These are phyloP conservation scores for Rhyacichthys aspro DNA, from an alignment of 2,797 vertebrate species.

Conservation along the genomic window DNA sequence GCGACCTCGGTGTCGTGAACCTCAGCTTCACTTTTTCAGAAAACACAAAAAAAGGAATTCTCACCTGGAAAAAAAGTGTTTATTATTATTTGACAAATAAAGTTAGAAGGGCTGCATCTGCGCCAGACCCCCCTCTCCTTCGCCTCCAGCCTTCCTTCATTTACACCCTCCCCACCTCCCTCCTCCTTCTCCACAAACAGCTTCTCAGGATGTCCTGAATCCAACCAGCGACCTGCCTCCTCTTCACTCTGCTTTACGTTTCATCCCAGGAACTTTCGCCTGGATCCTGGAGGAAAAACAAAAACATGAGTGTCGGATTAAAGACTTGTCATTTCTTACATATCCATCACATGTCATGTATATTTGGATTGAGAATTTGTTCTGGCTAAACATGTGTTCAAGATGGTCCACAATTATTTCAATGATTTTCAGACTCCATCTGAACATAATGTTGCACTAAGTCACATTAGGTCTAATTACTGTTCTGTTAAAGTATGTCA, in stretches of 20 bases:
- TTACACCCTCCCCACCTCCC: slow-evolving; percentile 5
- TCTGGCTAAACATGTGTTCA: too few species aligned
- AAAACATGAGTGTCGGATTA: too few species aligned
- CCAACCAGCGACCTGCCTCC: slow-evolving; percentile 19
- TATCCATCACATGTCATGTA: too few species aligned
- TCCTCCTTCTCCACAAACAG: slow-evolving; percentile 36
- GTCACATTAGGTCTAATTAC: too few species aligned
- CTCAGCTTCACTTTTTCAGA: slow-evolving; percentile 65
- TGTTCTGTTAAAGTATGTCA: too few species aligned
- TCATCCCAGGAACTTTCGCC: slow-evolving; percentile 93
- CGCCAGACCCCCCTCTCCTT: slow-evolving; percentile 35
- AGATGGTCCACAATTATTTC: too few species aligned
- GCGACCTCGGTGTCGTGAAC: neutral
- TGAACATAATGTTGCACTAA: too few species aligned
- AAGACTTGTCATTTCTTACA: too few species aligned
- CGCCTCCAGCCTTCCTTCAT: slow-evolving; percentile 32
- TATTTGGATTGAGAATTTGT: too few species aligned
- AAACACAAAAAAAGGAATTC: slow-evolving; percentile 82
- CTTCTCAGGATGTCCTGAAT: slow-evolving; percentile 66
- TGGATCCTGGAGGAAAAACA: slow-evolving; percentile 83
- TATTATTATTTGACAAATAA: slow-evolving; percentile 80
- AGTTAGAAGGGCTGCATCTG: slow-evolving; percentile 50
- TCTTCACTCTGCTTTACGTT: slow-evolving; percentile 91
- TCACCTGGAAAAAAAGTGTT: slow-evolving; percentile 75
- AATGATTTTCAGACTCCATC: too few species aligned